Percentiles rank a stretch among this genome's conserved stretches.
Conservation (phyloP, 1,140 invertebrate species). For the Limonius californicus region DNA sequence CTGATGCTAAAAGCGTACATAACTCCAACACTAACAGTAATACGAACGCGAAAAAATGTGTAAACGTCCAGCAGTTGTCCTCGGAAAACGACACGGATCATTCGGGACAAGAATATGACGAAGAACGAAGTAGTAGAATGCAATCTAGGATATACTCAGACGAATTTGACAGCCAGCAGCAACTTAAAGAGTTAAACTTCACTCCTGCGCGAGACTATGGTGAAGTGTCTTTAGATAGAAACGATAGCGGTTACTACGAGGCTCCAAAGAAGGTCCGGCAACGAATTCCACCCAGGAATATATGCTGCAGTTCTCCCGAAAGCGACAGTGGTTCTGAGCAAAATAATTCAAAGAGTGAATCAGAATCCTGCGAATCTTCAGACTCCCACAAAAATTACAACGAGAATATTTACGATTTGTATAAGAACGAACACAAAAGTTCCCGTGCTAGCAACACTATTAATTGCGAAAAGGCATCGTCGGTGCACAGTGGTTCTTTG, state of each 20-base stretch:
- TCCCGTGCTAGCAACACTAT: constrained; percentile 18
- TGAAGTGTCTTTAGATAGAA: constrained; percentile 24
- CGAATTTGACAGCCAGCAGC: not conserved
- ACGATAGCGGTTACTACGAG: constrained; percentile 43
- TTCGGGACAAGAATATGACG: constrained; percentile 10
- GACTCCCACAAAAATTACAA: not conserved
- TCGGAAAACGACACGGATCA: not conserved
- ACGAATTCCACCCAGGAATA: constrained; percentile 39
- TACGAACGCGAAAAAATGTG: too few relatives aligned
- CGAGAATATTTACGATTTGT: constrained; percentile 34
- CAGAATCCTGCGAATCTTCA: not conserved
- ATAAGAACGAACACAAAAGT: constrained; percentile 45
- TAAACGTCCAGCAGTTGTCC: not conserved
- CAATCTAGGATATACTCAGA: too few relatives aligned
- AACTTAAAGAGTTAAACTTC: not conserved
- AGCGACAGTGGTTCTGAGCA: not conserved
- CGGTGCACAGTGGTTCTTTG: too few relatives aligned
- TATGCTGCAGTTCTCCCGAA: constrained; percentile 33
- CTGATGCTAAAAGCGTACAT: too few relatives aligned
- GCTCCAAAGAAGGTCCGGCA: constrained; percentile 39
- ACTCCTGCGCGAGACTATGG: constrained; percentile 8
- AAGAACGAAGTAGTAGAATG: not conserved
- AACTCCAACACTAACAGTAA: too few relatives aligned
- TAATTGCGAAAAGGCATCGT: not conserved
- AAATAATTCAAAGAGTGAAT: not conserved